phyloP scores from a whole-genome alignment of 2,113 vertebrate genomes.

The Excalfactoria chinensis region DNA sequence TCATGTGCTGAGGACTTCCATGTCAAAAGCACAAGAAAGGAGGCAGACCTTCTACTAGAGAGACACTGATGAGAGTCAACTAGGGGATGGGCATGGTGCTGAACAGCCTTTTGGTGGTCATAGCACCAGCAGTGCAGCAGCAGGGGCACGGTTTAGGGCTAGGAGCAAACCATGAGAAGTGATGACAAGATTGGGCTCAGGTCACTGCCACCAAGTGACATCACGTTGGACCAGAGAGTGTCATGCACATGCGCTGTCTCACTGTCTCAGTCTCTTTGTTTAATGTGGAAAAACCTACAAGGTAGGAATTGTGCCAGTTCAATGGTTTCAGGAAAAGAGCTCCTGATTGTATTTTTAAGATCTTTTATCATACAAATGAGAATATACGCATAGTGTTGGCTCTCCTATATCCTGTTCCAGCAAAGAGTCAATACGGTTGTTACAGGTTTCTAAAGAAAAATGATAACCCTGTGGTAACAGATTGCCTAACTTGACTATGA shows the following conservation, averaged over 20 bases:
- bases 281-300: conserved; percentile 43
- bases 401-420: not conserved
- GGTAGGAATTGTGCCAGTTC: conserved; percentile 34
- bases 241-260: conserved; percentile 9
- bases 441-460: not conserved
- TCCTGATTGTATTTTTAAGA: conserved; percentile 26
- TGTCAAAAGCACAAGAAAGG: conserved; percentile 38
- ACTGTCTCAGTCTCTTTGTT: no score
- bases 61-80: conserved; percentile 7
- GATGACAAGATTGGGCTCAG: not conserved
- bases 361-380: not conserved
- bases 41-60: conserved; percentile 29
- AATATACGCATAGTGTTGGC: not conserved
- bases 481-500: not conserved
- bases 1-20: not conserved
- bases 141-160: fast-evolving
- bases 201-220: not conserved
- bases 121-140: not conserved
- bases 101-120: fast-evolving
- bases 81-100: not conserved
- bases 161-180: not conserved
- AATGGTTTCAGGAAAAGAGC: conserved; percentile 32
- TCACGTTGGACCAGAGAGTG: not conserved
- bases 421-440: not conserved
- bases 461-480: fast-evolving